phyloP scores from a whole-genome alignment of 2,888 invertebrate genomes.

The Drosophila nr. fundita region DNA sequence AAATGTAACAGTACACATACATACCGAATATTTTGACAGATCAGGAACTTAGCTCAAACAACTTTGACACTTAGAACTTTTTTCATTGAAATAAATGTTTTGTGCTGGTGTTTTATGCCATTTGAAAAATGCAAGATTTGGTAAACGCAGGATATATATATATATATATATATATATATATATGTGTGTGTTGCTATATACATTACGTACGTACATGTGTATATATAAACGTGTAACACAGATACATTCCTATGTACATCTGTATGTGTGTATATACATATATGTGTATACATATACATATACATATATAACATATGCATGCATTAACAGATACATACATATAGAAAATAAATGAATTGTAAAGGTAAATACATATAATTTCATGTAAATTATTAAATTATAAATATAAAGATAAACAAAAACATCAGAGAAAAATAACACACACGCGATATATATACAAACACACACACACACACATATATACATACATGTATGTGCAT shows the following conservation, averaged over 20 bases:
- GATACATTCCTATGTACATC: slow-evolving; percentile 36
- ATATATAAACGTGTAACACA: slow-evolving; percentile 17
- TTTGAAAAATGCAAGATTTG: slow-evolving; percentile 20
- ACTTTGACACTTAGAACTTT: slow-evolving; percentile 36
- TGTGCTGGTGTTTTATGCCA: slow-evolving; percentile 45
- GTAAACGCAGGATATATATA: slow-evolving; percentile 26
- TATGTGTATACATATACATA: slow-evolving; percentile 22
- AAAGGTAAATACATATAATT: slow-evolving; percentile 52
- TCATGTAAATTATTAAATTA: slow-evolving; percentile 68
- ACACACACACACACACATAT: slow-evolving; percentile 26
- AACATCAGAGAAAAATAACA: slow-evolving; percentile 18
- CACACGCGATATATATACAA: slow-evolving; percentile 18
- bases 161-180: slow-evolving; percentile 20
- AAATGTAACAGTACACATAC: slow-evolving; percentile 13
- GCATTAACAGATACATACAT: slow-evolving; percentile 14
- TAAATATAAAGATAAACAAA: slow-evolving; percentile 13
- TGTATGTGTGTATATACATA: slow-evolving; percentile 33
- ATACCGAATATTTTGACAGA: slow-evolving; percentile 49
- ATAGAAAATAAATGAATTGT: slow-evolving; percentile 57
- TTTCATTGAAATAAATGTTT: slow-evolving; percentile 5
- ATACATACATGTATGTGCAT: slow-evolving; percentile 14
- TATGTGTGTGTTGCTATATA: not conserved
- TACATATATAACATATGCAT: slow-evolving; percentile 22
- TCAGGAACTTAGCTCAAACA: slow-evolving; percentile 78
- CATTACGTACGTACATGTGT: slow-evolving; percentile 26